Evolutionary conservation across 2,113 vertebrate species (phyloP).

Genomic region (Pterocles gutturalis): DNA sequence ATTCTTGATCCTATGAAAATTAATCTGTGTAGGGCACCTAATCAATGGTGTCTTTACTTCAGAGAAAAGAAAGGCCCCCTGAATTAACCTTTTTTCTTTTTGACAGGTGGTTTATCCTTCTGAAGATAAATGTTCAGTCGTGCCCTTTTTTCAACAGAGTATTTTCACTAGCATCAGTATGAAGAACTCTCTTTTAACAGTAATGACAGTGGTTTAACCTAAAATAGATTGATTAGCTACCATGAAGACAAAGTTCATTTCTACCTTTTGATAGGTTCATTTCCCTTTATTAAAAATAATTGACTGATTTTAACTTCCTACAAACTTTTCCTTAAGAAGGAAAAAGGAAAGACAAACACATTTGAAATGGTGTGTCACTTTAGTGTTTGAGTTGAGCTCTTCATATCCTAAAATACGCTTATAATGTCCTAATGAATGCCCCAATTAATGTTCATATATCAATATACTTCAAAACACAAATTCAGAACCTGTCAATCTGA

Average conservation of each 20-base stretch:
- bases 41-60: background rate
- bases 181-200: conserved; percentile 24
- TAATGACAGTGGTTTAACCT: conserved; percentile 8
- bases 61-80: background rate
- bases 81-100: conserved; percentile 1
- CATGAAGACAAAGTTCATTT: background rate
- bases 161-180: background rate
- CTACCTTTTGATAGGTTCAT: background rate
- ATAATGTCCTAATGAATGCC: background rate
- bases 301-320: background rate
- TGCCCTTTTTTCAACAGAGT: background rate
- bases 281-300: conserved; percentile 33
- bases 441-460: background rate
- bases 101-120: conserved; percentile 21
- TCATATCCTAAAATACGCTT: background rate
- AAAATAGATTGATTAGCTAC: background rate
- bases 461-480: background rate
- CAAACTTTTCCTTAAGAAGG: background rate
- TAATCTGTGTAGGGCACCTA: background rate
- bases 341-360: background rate
- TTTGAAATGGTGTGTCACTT: background rate
- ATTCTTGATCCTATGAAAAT: background rate
- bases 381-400: background rate
- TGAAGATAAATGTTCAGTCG: background rate
- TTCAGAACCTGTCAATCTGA: background rate